A percentile compares a stretch with the other conserved stretches of the same genome.
These are phyloP conservation scores for Lithophane leautieri DNA, from an alignment of 2,888 invertebrate species.

Conservation along the genomic window DNA sequence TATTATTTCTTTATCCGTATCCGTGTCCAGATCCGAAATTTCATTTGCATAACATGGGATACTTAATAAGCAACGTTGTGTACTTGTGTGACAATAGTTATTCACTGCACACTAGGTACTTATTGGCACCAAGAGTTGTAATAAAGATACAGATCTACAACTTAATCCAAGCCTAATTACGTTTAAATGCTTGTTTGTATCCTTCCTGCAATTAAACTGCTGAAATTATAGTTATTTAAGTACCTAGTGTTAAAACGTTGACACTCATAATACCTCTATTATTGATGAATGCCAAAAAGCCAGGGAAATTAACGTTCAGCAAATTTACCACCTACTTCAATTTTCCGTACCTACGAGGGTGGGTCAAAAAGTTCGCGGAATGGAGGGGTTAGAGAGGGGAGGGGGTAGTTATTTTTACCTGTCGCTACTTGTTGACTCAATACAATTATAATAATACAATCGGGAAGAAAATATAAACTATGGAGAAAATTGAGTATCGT, in stretches of 20 bases:
- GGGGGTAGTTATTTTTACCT: too few relatives aligned
- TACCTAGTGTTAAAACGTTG: slow-evolving; percentile 16
- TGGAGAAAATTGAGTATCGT: too few relatives aligned
- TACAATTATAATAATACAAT: too few relatives aligned
- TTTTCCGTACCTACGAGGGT: too few relatives aligned
- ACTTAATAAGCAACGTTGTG: neutral
- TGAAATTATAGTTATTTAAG: slow-evolving; percentile 2
- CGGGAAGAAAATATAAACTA: too few relatives aligned
- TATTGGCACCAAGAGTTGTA: slow-evolving; percentile 21
- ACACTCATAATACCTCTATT: neutral
- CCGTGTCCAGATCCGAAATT: too few relatives aligned
- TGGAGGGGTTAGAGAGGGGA: too few relatives aligned
- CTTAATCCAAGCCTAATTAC: slow-evolving; percentile 33
- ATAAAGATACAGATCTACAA: slow-evolving; percentile 47
- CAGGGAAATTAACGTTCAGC: neutral
- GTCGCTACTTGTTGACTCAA: too few relatives aligned
- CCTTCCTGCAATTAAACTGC: slow-evolving; percentile 7
- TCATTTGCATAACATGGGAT: too few relatives aligned
- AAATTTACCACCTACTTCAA: neutral
- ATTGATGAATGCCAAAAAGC: neutral
- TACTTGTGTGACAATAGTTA: neutral
- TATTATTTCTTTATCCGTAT: too few relatives aligned
- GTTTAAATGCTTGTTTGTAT: slow-evolving; percentile 20
- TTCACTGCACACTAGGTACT: neutral
- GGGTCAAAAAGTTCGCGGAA: too few relatives aligned